These are phyloP conservation scores for Dasyprocta punctata DNA, from an alignment of 2,113 vertebrate species.

Conservation along the genomic window DNA sequence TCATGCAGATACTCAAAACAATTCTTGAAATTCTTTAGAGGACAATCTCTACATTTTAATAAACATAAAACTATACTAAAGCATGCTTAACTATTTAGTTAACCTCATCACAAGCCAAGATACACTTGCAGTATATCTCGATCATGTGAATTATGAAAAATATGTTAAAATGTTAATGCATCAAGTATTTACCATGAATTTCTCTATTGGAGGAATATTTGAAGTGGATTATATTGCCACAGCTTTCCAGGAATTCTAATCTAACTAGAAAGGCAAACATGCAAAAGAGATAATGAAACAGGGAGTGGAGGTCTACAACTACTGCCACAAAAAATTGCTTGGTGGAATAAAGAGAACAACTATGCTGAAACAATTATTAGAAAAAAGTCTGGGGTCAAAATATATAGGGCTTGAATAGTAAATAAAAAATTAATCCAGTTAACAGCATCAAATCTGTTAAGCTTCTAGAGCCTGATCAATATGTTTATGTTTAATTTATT, in stretches of 20 bases:
- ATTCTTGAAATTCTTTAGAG: neutral
- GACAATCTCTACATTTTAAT: neutral
- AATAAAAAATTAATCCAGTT: neutral
- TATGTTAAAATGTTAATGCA: neutral
- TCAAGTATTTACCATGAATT: neutral
- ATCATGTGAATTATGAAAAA: neutral
- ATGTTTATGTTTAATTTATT: neutral
- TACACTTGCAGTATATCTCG: neutral
- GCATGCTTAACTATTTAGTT: neutral
- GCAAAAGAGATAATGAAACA: neutral
- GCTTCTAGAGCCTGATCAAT: neutral
- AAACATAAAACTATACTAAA: neutral
- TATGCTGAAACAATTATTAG: neutral
- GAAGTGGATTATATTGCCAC: neutral
- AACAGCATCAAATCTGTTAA: neutral
- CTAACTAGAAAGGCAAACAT: neutral
- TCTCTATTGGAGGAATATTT: neutral
- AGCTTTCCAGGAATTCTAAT: neutral
- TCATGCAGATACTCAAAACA: neutral
- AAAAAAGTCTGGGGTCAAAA: neutral
- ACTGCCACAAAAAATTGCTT: neutral
- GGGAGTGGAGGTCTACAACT: neutral
- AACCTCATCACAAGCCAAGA: neutral
- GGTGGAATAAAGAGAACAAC: neutral
- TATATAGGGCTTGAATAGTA: neutral